Base-by-base conservation (phyloP, 2,113 vertebrate genomes). In the Ailuropoda melanoleuca region DNA sequence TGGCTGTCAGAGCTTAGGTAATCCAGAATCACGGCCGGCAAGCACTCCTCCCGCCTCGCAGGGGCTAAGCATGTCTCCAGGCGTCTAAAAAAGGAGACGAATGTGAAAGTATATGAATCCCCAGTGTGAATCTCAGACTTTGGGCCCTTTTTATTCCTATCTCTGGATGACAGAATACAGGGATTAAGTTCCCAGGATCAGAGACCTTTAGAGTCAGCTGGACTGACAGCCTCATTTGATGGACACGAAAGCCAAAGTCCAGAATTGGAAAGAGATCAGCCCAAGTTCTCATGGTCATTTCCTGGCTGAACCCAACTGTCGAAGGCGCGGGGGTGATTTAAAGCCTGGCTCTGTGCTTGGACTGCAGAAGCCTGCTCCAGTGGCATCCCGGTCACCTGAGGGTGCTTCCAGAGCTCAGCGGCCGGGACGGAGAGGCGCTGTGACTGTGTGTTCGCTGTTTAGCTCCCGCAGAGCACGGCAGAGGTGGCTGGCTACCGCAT, bases 361-460 rank as follows among this genome's bases (percentile, higher is more conserved):
- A 72, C 17, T 0, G 0, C 0, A 0, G 96, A 37, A 60, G 53
- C 14, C 96, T 50, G 64, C 88, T 64, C 83, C 34, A 14, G 18
- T 43, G 92, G 97, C 26, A 58, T 87, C 97, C 93, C 58, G 7
- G 18, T 93, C 95, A 64, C 29, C 53, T 80, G 96, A 87, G 64
- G 93, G 62, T 53, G 46, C 88, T 90, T 58, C 4, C 8, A 60
- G 96, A 97, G 96, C 39, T 60, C 2, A 21, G 92, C 43, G 56
- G 85, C 96, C 55, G 8, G 55, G 55, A 13, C 23, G 2, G 75
- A 31, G 46, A 68, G 86, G 64, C 13, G 26, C 39, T 78, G 74
- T 62, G 96, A 74, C 90, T n/a, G 21, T 70, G 0, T 2, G 0
- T 48, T 14, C 62, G 66, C 95, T 75, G 11, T 94, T 88, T 82